Evolutionary conservation across 2,888 invertebrate genomes (phyloP), one percentile per base, ranked within the genome.

Genomic region (Ichneumon xanthorius): DNA sequence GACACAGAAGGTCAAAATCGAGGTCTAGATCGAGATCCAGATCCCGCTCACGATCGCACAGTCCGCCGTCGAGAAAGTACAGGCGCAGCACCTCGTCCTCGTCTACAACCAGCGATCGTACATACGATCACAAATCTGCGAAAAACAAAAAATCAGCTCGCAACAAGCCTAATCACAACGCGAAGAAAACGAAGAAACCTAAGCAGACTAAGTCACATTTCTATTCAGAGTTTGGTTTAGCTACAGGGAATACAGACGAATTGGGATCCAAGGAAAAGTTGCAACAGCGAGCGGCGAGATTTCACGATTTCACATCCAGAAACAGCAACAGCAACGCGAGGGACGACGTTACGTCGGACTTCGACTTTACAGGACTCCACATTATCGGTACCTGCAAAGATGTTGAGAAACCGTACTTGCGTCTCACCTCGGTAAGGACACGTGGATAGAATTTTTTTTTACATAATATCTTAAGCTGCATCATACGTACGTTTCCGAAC

Each of bases 341-440:
- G 86, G 96, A 96, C 88, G 97, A 96, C 89, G 94, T 94, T 84
- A 95, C 96, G 87, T 96, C 96, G 86, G 97, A 97, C 91, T 96
- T 98, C 94, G 98, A 98, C 94, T 96, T 98, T 94, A 96, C 96
- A 90, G 97, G 97, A 93, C 96, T 97, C 94, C 98, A 98, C 94
- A 97, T 99, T 92, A 97, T 99, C 89, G 99, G 99, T 87, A 98
- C 98, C 26, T 99, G 98, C 94, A 96, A 96, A 93, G 98, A 99
- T 93, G 95, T 99, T 92, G 99, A 99, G 94, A 99, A 99, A 94
- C 97, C 97, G 70, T 99, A 99, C 94, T 96, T 99, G 89, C 96
- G 99, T 90, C 95, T 99, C 79, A 99, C 99, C 50, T 94, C 96
- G 83, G 96, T 96, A 91, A 87, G 87, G 85, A 33, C 14, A 14